Evolutionary conservation across 2,888 invertebrate genomes (phyloP).

Genomic region (Lycocerus yunnanus): DNA sequence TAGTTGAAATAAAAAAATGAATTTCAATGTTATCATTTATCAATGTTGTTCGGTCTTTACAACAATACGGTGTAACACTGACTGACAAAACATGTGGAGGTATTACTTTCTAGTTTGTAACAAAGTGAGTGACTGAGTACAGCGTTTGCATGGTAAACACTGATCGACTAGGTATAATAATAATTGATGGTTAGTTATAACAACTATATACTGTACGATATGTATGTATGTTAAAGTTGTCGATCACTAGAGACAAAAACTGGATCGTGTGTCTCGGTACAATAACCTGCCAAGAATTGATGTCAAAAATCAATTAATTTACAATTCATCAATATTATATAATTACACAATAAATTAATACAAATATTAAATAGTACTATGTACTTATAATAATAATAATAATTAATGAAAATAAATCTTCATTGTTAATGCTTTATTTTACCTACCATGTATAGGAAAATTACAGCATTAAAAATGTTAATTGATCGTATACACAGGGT

Average conservation of each 20-base stretch:
- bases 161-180: background rate
- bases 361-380: too few relatives aligned
- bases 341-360: too few relatives aligned
- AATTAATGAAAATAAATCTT: background rate
- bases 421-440: background rate
- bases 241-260: background rate
- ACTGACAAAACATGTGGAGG: background rate
- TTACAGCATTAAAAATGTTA: background rate
- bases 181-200: background rate
- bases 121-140: background rate
- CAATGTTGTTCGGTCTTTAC: background rate
- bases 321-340: background rate
- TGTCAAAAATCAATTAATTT: conserved; percentile 2
- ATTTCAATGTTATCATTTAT: background rate
- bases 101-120: background rate
- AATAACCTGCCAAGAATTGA: background rate
- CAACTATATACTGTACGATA: background rate
- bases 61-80: background rate
- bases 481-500: background rate
- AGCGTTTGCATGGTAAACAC: background rate
- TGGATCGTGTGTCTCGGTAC: background rate
- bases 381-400: too few relatives aligned
- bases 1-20: background rate
- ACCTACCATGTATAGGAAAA: background rate
- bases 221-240: background rate